Evolutionary conservation across 2,888 invertebrate genomes (phyloP), one percentile per base, ranked within the genome.

Genomic region (Drosophila prostipennis): DNA sequence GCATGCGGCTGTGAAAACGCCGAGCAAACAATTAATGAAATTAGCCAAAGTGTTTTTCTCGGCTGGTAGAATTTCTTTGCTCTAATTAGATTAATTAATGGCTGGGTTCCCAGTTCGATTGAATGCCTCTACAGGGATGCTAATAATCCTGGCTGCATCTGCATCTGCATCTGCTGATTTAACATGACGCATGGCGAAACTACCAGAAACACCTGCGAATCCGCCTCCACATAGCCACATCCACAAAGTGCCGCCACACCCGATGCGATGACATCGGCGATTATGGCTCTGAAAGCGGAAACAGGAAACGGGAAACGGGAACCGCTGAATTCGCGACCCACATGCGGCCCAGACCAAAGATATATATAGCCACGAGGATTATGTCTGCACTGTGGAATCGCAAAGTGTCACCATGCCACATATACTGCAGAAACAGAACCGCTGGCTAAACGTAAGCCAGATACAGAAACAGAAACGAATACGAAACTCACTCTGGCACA

Each of bases 1-100:
- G 59, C 53, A 65, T 49, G 69, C 58, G 55, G 39, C 65, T 65
- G 48, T 29, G 52, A n/a, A 55, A n/a, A 48, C 64, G 46, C 63
- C 68, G 76, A 60, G 77, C 72, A 74, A 87, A 87, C 79, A 80
- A 77, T 89, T 84, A 84, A 87, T 85, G 74, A 78, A 87, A 84
- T 84, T 87, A 81, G 79, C 52, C 56, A 69, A 76, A 86, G 69
- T 76, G 65, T 64, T 78, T 71, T 69, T 58, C 23, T 51, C 16
- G 14, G 13, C 34, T 11, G 34, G 34, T 45, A 39, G 54, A 45
- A 65, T 52, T 71, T 40, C 39, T 32, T 37, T 53, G 39, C 14
- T 48, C 57, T 58, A 72, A 75, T 75, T 69, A 57, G 26, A 45
- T 52, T 75, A 73, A 75, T 75, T 73, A 73, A 69, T 75, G 52